Conservation (phyloP, 2,113 vertebrate genomes). For the Ondatra zibethicus region DNA sequence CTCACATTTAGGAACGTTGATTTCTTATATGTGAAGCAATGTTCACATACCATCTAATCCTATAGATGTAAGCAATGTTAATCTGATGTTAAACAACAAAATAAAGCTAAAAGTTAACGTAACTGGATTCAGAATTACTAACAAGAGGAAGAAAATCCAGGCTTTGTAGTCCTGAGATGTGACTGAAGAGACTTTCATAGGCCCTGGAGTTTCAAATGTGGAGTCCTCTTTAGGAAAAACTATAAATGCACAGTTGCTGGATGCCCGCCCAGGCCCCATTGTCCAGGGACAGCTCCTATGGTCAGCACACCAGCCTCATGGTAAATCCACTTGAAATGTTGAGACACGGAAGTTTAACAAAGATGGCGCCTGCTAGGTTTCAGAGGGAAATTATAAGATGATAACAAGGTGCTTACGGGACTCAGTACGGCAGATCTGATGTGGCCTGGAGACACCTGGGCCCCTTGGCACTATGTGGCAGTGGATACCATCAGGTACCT, state of each 20-base stretch:
- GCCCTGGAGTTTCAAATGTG: neutral
- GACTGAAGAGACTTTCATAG: conserved; percentile 1
- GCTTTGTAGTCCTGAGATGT: neutral
- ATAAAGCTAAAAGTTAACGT: neutral
- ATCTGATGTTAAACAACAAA: neutral
- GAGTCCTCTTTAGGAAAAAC: neutral
- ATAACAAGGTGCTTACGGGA: neutral
- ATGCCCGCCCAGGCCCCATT: neutral
- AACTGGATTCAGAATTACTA: neutral
- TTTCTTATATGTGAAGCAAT: neutral
- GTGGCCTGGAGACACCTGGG: neutral
- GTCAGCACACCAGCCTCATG: neutral
- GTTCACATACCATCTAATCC: neutral
- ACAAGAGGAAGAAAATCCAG: neutral
- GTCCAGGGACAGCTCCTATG: neutral
- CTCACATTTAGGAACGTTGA: neutral
- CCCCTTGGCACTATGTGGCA: neutral
- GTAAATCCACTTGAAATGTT: neutral
- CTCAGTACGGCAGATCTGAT: neutral
- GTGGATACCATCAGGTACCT: neutral
- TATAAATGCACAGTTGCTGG: neutral
- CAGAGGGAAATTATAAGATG: neutral
- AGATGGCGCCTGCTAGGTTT: neutral
- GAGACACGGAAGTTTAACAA: neutral
- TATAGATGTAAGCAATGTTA: neutral